Evolutionary conservation across 2,888 invertebrate species (phyloP).

Genomic region (Acleris emargana): DNA sequence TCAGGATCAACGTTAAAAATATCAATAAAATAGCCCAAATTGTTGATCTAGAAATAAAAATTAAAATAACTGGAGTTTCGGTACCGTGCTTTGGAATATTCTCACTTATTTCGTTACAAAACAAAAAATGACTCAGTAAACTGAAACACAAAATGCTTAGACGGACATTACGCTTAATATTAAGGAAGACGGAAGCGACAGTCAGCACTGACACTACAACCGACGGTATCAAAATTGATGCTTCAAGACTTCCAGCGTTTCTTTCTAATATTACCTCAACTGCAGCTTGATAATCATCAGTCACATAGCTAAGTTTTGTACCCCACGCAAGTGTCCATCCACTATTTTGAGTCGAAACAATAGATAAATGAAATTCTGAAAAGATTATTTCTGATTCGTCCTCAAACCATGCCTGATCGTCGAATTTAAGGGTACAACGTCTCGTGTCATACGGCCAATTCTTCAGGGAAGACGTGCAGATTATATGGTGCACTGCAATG

Average conservation of each 20-base stretch:
- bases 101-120: constrained; percentile 12
- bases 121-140: constrained; percentile 24
- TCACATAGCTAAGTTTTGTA: background rate
- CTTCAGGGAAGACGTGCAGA: constrained; percentile 12
- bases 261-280: constrained; percentile 25
- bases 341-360: background rate
- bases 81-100: constrained; percentile 25
- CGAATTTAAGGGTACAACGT: constrained; percentile 20
- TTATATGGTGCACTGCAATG: background rate
- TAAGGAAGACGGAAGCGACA: constrained; percentile 4
- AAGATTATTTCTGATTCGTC: background rate
- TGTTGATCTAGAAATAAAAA: constrained; percentile 19
- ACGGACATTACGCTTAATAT: constrained; percentile 2
- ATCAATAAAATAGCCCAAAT: constrained; percentile 45
- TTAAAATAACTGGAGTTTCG: constrained; percentile 25
- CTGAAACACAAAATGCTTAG: constrained; percentile 18
- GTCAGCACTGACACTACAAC: constrained; percentile 11
- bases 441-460: constrained; percentile 28
- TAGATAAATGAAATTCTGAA: background rate
- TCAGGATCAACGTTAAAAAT: constrained; percentile 47
- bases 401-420: constrained; percentile 2
- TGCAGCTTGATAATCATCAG: constrained; percentile 13
- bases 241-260: constrained; percentile 22
- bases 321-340: constrained; percentile 9
- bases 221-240: constrained; percentile 14